Conservation (phyloP, 2,797 vertebrate genomes). For the Heteromormyrus szaboi region DNA sequence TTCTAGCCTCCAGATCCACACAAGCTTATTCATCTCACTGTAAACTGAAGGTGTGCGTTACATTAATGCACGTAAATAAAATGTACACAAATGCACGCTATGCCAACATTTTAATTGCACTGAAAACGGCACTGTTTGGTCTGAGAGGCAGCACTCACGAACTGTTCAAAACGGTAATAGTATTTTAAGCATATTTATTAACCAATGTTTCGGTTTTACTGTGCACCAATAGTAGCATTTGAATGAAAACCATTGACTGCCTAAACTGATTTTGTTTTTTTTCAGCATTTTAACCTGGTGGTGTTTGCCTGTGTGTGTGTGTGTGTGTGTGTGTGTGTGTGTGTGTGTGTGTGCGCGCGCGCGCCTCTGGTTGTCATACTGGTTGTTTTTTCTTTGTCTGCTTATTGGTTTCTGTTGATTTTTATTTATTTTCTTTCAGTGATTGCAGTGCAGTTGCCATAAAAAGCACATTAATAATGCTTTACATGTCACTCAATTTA, state of each 20-base stretch:
- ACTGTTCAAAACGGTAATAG: neutral
- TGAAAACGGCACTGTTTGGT: neutral
- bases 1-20: neutral
- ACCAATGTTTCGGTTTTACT: neutral
- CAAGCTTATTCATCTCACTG: slow-evolving; percentile 12
- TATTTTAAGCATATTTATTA: neutral
- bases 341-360: neutral
- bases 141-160: neutral
- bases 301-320: neutral
- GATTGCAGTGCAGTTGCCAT: slow-evolving; percentile 40
- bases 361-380: neutral
- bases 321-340: neutral
- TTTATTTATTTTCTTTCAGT: neutral
- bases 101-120: neutral
- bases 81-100: neutral
- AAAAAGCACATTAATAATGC: neutral
- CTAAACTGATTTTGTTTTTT: slow-evolving; percentile 13
- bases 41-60: neutral
- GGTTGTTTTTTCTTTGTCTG: slow-evolving; percentile 25
- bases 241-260: slow-evolving; percentile 12
- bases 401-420: neutral
- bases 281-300: neutral
- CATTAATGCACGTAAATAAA: neutral
- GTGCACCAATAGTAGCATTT: neutral
- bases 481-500: neutral